These are phyloP conservation scores for Smittia aterrima DNA, from an alignment of 2,888 invertebrate species.

Conservation along the genomic window DNA sequence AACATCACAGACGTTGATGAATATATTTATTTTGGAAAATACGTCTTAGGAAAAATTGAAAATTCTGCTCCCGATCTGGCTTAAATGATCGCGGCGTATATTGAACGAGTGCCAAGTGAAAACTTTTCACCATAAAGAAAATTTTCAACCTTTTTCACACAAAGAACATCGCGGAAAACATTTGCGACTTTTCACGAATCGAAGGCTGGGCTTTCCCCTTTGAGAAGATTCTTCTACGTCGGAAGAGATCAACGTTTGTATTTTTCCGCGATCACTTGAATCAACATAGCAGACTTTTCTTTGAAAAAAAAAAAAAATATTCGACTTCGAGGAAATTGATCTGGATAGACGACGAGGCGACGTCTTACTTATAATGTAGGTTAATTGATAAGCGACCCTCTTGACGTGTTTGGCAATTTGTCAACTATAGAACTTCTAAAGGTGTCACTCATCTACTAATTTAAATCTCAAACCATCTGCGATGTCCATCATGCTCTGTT, in stretches of 20 bases:
- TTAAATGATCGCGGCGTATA: not conserved
- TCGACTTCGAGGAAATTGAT: not conserved
- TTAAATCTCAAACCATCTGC: too few relatives aligned
- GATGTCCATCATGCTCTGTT: too few relatives aligned
- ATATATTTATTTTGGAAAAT: conserved; percentile 33
- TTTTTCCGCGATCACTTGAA: not conserved
- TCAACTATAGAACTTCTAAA: too few relatives aligned
- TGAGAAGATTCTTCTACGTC: not conserved
- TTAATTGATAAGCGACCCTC: not conserved
- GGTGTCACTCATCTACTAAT: too few relatives aligned
- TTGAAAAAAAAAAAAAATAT: too few relatives aligned
- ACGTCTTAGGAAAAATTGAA: conserved; percentile 21
- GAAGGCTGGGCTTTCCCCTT: not conserved
- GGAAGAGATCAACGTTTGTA: not conserved
- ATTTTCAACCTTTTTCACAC: not conserved
- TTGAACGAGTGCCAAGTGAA: conserved; percentile 27
- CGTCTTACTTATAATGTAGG: not conserved
- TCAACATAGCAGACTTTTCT: not conserved
- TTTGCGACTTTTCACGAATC: conserved; percentile 1
- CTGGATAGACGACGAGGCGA: not conserved
- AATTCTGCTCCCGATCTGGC: conserved; percentile 32
- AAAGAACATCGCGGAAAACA: conserved; percentile 28
- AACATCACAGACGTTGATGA: not conserved
- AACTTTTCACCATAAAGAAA: conserved; percentile 20
- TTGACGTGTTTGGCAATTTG: not conserved